Base-by-base conservation (phyloP, 2,797 vertebrate species). In the Bufotes viridis region DNA sequence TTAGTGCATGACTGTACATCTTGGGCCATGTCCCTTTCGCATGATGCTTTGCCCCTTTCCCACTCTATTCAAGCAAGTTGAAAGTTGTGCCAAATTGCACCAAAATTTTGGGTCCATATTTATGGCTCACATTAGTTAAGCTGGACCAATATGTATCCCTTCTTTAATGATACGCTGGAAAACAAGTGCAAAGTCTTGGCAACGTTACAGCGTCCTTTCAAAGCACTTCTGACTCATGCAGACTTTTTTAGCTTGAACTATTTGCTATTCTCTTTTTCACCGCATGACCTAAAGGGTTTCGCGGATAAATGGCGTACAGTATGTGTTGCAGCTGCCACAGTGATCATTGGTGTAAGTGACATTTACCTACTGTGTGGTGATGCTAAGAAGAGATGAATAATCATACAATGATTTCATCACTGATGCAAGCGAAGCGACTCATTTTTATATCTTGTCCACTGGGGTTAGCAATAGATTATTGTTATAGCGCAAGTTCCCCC, bases 331-430 rank as follows among this genome's bases (percentile, higher is more conserved):
- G 93, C 93, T 92, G 92, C 93, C 88, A 90, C 87, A n/a, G 90
- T 94, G 94, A 90, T 87, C 84, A 84, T 90, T 87, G 91, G 89
- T 92, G 92, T 92, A 95, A 93, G 82, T 94, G 92, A 91, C 94
- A 92, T 93, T 93, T 93, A 92, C 94, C 93, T 92, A 91, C 93
- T 92, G 94, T 91, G 94, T 89, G 90, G 93, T 95, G 94, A 95
- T 95, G 94, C 94, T 94, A 95, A 94, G 94, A 95, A 94, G 94
- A 93, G 94, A 93, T 93, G 93, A 94, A 95, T 92, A 92, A 92
- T 94, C 92, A 90, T 91, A 67, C 53, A 83, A 79, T 78, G 92
- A 91, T 94, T 92, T 90, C 91, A 90, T 90, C 92, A 82, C 84
- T 82, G 78, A 89, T 91, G 42, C 87, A 81, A 87, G 88, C 91